Evolutionary conservation across 1,140 invertebrate genomes (phyloP), one percentile per base, ranked within the genome.

Genomic region (Procambarus virginalis): DNA sequence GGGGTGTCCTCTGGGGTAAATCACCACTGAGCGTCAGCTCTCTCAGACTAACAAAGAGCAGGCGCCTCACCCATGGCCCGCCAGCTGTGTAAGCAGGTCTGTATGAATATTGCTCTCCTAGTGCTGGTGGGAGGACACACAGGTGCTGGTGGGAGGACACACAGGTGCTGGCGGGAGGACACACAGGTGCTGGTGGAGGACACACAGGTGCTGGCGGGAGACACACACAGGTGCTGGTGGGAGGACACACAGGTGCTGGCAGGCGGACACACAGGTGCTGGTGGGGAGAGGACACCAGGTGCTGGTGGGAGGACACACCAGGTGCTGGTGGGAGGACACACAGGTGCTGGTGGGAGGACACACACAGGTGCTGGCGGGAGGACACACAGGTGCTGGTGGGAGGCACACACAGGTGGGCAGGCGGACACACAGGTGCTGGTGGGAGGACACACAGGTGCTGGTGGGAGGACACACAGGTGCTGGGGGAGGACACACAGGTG

Each of bases 81-180:
- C 46, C 49, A 9, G 79, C 79, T 51, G 8, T 49, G 84, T 58
- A 77, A 34, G 84, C 51, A n/a, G 78, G 64, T 77, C 49, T 77
- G 60, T 77, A 86, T 86, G 84, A 86, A 64, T 70, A 58, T 73
- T 73, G 84, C 51, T 22, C 34, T 73, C 51, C 46, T 9, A 6
- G 81, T 8, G 45, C n/a, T 5, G 12, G 4, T 5, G 12, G 51
- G 51, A 55, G 51, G 51, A 55, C 8, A 12, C 51, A 12, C 8
- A 60, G 73, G 84, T 78, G 84, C 77, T 78, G 75, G 84, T 1
- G 34, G 34, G 34, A 34, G 34, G 34, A 34, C 34, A 34, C 34
- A 8, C 46, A 22, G 17, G 81, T 8, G 45, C n/a, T 5, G 12
- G 4, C 51, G 12, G 51, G 51, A 55, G 51, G 51, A 12, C 51